A percentile compares a stretch with the other conserved stretches of the same genome.
These are phyloP conservation scores for Neoitamus cyanurus DNA, from an alignment of 2,888 invertebrate species.

Conservation along the genomic window DNA sequence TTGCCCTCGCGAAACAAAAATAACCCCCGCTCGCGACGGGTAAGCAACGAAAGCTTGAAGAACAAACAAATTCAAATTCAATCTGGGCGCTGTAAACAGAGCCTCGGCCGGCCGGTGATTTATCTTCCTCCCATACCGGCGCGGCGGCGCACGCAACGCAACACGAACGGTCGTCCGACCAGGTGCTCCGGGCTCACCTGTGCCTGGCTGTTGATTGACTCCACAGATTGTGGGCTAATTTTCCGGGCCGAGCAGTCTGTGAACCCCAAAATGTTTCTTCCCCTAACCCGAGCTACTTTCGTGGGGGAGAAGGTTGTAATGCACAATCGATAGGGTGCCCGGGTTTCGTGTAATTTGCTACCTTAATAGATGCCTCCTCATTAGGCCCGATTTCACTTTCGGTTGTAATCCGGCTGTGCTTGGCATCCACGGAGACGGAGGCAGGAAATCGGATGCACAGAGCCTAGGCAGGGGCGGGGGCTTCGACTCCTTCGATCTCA, in stretches of 20 bases:
- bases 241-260: neutral
- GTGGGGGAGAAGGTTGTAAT: neutral
- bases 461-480: neutral
- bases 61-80: neutral
- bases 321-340: neutral
- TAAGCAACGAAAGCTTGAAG: neutral
- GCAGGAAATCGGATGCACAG: neutral
- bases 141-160: too few relatives aligned
- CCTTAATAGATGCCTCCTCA: conserved; percentile 13
- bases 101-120: neutral
- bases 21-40: neutral
- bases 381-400: conserved; percentile 10
- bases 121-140: neutral
- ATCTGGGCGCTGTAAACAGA: neutral
- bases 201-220: neutral
- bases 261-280: neutral
- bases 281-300: neutral
- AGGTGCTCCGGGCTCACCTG: neutral
- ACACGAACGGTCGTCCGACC: neutral
- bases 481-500: neutral
- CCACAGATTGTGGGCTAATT: neutral
- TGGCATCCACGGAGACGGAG: neutral
- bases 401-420: neutral
- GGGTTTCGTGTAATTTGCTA: neutral
- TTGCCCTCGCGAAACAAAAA: neutral